These are phyloP conservation scores for Pyrochroa serraticornis DNA, from an alignment of 2,888 invertebrate genomes.

Conservation along the genomic window DNA sequence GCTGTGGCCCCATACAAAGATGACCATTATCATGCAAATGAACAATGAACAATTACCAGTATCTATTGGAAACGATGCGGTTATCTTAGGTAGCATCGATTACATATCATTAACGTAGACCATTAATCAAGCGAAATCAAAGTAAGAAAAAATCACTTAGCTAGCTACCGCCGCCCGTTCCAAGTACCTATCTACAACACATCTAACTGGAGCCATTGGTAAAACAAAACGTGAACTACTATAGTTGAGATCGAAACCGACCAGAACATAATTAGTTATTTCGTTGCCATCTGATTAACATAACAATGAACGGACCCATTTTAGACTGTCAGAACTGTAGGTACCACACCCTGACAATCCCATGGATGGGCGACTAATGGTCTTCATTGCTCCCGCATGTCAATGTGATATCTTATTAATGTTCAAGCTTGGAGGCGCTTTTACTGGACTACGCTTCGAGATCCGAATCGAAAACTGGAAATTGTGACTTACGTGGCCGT, in stretches of 20 bases:
- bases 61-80: conserved; percentile 28
- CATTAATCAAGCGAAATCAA: conserved; percentile 42
- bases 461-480: no score
- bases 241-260: conserved; percentile 14
- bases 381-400: conserved; percentile 27
- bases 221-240: conserved; percentile 33
- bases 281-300: conserved; percentile 51
- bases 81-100: conserved; percentile 39
- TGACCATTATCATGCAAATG: conserved; percentile 28
- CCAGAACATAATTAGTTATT: conserved; percentile 45
- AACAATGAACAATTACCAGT: conserved; percentile 37
- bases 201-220: conserved; percentile 32
- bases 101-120: conserved; percentile 39
- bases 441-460: no score
- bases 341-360: conserved; percentile 36
- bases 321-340: conserved; percentile 42
- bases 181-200: conserved; percentile 27
- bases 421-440: background rate
- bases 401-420: conserved; percentile 26
- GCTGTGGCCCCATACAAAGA: conserved; percentile 8
- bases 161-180: conserved; percentile 41
- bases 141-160: conserved; percentile 41
- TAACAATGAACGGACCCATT: conserved; percentile 50
- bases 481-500: no score
- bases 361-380: conserved; percentile 33